Percentiles rank a stretch among this genome's conserved stretches.
Evolutionary conservation across 2,888 invertebrate genomes (phyloP).

Genomic region (Asteroscopus sphinx): DNA sequence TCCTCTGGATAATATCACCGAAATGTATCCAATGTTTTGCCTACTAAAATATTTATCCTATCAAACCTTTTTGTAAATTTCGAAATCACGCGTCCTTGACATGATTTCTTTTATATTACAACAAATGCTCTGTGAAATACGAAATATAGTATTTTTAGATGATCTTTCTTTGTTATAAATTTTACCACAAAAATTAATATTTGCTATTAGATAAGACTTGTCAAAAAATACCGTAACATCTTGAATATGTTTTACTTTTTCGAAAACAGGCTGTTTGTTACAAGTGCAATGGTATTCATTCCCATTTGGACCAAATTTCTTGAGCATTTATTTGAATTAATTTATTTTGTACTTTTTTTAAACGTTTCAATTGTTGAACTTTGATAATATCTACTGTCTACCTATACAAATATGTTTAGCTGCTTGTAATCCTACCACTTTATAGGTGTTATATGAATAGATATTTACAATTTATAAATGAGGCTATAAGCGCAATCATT

Average conservation of each 20-base stretch:
- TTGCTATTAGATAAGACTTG: slow-evolving; percentile 81
- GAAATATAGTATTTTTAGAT: slow-evolving; percentile 87
- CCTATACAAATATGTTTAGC: slow-evolving; percentile 68
- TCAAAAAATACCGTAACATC: slow-evolving; percentile 55
- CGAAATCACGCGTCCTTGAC: slow-evolving; percentile 74
- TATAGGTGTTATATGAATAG: slow-evolving; percentile 75
- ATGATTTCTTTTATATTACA: slow-evolving; percentile 70
- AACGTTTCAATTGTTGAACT: slow-evolving; percentile 68
- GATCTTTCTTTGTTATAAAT: slow-evolving; percentile 84
- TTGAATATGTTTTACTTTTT: slow-evolving; percentile 47
- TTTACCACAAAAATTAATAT: slow-evolving; percentile 76
- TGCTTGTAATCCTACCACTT: slow-evolving; percentile 68
- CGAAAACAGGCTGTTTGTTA: slow-evolving; percentile 45
- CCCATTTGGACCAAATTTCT: slow-evolving; percentile 77
- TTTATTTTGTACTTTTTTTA: slow-evolving; percentile 68
- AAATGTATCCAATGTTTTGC: slow-evolving; percentile 66
- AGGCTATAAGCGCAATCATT: too few relatives aligned
- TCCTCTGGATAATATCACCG: slow-evolving; percentile 69
- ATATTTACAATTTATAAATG: slow-evolving; percentile 61
- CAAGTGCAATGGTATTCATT: slow-evolving; percentile 59
- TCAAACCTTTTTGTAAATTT: slow-evolving; percentile 63
- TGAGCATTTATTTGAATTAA: slow-evolving; percentile 63
- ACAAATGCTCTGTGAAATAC: slow-evolving; percentile 67
- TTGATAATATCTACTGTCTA: slow-evolving; percentile 66
- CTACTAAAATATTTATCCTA: slow-evolving; percentile 63